Evolutionary conservation across 2,113 vertebrate genomes (phyloP).

Genomic region (Stercorarius parasiticus): DNA sequence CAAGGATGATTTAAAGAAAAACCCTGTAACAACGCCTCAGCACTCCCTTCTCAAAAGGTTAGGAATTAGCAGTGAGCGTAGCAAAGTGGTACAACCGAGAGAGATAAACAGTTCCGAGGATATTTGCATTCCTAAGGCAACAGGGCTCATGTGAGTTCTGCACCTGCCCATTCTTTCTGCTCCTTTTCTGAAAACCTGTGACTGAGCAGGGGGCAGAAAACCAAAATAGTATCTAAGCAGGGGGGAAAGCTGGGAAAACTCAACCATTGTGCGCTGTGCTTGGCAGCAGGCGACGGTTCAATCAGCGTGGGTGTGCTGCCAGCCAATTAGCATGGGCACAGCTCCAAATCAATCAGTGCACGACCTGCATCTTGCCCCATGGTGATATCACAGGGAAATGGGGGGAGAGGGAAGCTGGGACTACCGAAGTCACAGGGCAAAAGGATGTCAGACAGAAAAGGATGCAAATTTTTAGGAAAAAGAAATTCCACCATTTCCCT

Average conservation of each 20-base stretch:
- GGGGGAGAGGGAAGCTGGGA: too few relatives aligned
- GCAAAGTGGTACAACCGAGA: neutral
- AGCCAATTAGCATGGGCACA: neutral
- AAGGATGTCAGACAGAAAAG: neutral
- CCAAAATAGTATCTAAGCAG: neutral
- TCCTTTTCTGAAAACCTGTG: neutral
- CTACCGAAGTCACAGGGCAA: neutral
- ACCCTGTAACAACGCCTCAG: neutral
- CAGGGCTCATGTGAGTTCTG: neutral
- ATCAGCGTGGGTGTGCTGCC: neutral
- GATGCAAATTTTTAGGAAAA: neutral
- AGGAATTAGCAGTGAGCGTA: neutral
- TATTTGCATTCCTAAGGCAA: neutral
- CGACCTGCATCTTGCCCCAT: neutral
- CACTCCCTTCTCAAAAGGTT: neutral
- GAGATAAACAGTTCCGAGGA: neutral
- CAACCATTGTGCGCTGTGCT: neutral
- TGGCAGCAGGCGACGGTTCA: neutral
- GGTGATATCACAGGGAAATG: neutral
- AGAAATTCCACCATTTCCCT: neutral
- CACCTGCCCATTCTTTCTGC: neutral
- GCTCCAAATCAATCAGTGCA: neutral
- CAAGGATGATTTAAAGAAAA: neutral
- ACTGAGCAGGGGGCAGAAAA: neutral
- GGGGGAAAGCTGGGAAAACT: neutral